Percentiles rank a stretch among this genome's conserved stretches.
These are phyloP conservation scores for Enteromius fasciolatus DNA, from an alignment of 2,797 vertebrate genomes.

Conservation along the genomic window DNA sequence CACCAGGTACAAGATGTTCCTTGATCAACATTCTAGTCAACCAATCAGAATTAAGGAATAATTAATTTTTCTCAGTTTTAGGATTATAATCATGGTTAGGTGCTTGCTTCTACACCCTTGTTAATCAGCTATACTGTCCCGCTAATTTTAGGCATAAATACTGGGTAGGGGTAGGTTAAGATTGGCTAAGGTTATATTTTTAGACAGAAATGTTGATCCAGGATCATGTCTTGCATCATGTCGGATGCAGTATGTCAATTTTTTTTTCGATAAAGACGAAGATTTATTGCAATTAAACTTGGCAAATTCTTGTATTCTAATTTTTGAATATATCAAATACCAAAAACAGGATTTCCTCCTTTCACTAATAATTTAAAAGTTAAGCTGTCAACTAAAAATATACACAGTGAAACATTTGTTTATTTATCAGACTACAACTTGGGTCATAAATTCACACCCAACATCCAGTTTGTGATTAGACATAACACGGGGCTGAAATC, in stretches of 20 bases:
- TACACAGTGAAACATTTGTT: neutral
- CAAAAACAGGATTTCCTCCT: neutral
- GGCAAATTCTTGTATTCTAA: neutral
- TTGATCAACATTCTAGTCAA: too few species aligned
- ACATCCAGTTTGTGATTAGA: constrained; percentile 16
- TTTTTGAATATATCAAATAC: neutral
- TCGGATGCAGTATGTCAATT: neutral
- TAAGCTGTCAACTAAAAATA: neutral
- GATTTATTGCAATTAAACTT: neutral
- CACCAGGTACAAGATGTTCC: too few species aligned
- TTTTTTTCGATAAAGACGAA: too few species aligned
- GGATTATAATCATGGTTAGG: too few species aligned
- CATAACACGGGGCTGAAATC: neutral
- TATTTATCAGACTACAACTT: neutral
- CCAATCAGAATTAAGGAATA: too few species aligned
- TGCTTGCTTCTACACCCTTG: too few species aligned
- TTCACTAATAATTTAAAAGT: neutral
- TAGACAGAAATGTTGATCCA: too few species aligned
- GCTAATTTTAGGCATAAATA: too few species aligned
- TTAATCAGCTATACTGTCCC: too few species aligned
- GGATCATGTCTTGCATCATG: neutral
- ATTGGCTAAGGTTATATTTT: too few species aligned
- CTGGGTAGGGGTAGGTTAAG: too few species aligned
- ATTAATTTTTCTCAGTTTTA: too few species aligned
- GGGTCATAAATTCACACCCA: constrained; percentile 3